Conservation (phyloP, 2,797 vertebrate genomes). For the Xenopus petersii region DNA sequence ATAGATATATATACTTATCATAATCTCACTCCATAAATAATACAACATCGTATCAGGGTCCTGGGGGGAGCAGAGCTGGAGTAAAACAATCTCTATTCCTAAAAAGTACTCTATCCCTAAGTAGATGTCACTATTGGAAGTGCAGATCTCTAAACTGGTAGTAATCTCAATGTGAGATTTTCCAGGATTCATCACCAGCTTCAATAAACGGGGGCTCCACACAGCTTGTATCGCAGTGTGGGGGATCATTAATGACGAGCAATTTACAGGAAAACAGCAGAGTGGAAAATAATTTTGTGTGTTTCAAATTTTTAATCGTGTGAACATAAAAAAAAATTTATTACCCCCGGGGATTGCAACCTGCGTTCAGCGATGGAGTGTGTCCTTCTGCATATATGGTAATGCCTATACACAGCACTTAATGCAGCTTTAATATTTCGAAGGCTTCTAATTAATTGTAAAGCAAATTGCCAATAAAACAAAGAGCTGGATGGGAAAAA, state of each 20-base stretch:
- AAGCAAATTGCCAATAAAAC: constrained; percentile 23
- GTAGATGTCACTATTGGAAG: too few species aligned
- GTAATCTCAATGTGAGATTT: too few species aligned
- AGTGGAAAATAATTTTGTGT: constrained; percentile 37
- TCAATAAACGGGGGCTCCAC: constrained; percentile 1
- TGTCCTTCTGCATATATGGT: constrained; percentile 1
- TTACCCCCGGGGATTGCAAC: constrained; percentile 23
- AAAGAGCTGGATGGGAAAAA: background rate
- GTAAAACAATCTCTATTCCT: too few species aligned
- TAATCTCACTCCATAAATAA: too few species aligned
- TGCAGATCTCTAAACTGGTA: too few species aligned
- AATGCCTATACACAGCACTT: background rate
- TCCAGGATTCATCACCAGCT: background rate
- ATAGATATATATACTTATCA: too few species aligned
- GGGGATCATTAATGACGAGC: constrained; percentile 19
- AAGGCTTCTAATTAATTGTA: constrained; percentile 22
- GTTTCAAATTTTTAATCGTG: constrained; percentile 37
- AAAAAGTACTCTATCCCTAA: too few species aligned
- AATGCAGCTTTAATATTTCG: constrained; percentile 17
- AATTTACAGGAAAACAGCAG: constrained; percentile 34
- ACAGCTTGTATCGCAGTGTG: constrained; percentile 9
- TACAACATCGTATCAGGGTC: too few species aligned
- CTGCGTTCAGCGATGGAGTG: constrained; percentile 6
- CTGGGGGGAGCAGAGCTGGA: too few species aligned
- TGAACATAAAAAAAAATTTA: constrained; percentile 37